Conservation (phyloP, 2,888 invertebrate species). For the Andrena camellia region DNA sequence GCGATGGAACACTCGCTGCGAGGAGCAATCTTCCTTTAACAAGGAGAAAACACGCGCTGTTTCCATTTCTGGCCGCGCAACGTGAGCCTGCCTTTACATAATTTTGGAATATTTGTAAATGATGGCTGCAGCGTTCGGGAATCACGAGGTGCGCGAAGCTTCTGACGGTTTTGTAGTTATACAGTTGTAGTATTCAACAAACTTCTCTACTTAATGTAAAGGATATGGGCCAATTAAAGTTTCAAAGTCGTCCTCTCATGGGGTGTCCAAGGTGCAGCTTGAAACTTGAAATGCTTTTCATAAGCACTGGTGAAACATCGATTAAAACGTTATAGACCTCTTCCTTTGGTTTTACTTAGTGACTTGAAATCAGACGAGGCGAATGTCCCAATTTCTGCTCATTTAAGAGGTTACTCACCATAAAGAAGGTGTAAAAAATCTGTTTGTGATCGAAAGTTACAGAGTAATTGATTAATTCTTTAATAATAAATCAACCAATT, state of each 20-base stretch:
- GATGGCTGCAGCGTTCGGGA: neutral
- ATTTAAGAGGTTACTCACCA: too few species aligned
- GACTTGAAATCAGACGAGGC: too few species aligned
- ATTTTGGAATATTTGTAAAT: neutral
- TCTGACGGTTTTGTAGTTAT: too few species aligned
- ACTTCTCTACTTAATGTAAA: too few species aligned
- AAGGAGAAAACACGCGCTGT: conserved; percentile 6
- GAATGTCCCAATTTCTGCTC: too few species aligned
- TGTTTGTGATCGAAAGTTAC: too few species aligned
- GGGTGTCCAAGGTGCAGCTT: neutral
- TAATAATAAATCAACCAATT: too few species aligned
- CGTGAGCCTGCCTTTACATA: neutral
- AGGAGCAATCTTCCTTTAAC: conserved; percentile 23
- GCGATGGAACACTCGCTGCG: conserved; percentile 23
- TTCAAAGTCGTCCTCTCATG: neutral
- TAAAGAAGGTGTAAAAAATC: too few species aligned
- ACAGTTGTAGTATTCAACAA: too few species aligned
- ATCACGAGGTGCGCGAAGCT: too few species aligned
- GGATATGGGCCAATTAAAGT: neutral
- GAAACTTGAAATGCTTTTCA: neutral
- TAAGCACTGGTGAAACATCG: neutral
- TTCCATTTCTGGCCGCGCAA: neutral
- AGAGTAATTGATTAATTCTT: too few species aligned
- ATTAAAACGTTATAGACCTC: neutral
- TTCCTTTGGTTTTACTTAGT: too few species aligned